Percentiles rank a stretch among this genome's conserved stretches.
Evolutionary conservation across 53 echinoderm and acorn worm species (phyloP).

Genomic region (Apostichopus leukothele): DNA sequence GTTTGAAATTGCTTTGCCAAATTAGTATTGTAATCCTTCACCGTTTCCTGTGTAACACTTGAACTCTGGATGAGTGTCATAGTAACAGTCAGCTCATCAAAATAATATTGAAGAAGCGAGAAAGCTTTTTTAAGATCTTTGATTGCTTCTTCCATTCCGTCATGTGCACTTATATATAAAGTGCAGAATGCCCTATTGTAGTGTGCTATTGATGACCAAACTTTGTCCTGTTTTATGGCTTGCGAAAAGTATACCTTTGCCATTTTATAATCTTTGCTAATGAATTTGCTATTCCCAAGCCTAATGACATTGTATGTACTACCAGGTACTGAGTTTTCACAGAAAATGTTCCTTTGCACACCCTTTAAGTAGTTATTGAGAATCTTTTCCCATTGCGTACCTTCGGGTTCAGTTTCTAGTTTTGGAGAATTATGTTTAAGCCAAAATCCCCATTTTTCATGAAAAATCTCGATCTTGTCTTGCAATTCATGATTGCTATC

Average conservation of each 20-base stretch:
- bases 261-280: background rate
- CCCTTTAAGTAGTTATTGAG: background rate
- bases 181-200: constrained; percentile 8
- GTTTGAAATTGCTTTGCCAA: background rate
- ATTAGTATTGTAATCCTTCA: background rate
- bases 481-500: background rate
- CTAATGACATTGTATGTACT: background rate
- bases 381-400: background rate
- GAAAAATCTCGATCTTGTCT: background rate
- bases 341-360: background rate
- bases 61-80: background rate
- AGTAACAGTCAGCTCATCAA: background rate
- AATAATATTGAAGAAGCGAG: background rate
- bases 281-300: background rate
- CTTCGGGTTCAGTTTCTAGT: background rate
- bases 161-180: background rate
- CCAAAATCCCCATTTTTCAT: constrained; percentile 8
- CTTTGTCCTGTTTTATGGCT: background rate
- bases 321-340: background rate
- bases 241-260: background rate
- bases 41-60: no score
- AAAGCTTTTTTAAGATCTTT: background rate
- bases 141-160: background rate
- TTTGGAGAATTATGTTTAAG: background rate
- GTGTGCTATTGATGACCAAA: constrained; percentile 6